These are phyloP conservation scores for Protonibea diacanthus DNA, from an alignment of 2,797 vertebrate genomes.

Conservation along the genomic window DNA sequence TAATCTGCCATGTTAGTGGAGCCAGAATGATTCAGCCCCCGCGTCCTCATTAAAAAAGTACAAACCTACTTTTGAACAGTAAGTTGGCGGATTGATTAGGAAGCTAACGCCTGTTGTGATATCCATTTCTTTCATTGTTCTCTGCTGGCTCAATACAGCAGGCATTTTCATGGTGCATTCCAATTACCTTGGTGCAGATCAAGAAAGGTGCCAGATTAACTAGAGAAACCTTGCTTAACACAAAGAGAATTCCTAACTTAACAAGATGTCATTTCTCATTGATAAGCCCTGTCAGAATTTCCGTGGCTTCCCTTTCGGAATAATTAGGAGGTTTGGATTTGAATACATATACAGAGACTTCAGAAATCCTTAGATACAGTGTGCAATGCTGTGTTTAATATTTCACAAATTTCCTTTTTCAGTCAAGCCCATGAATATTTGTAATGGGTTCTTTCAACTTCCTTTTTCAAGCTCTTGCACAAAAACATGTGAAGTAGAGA, in stretches of 20 bases:
- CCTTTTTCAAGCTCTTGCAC: conserved; percentile 65
- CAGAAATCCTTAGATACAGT: conserved; percentile 75
- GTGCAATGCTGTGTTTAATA: conserved; percentile 79
- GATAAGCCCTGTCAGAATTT: conserved; percentile 80
- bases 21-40: conserved; percentile 59
- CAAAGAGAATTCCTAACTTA: conserved; percentile 89
- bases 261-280: conserved; percentile 86
- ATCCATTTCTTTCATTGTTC: conserved; percentile 86
- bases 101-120: conserved; percentile 80
- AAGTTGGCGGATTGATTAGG: conserved; percentile 83
- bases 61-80: conserved; percentile 82
- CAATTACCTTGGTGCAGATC: conserved; percentile 85
- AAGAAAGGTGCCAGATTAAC: conserved; percentile 86
- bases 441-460: conserved; percentile 73
- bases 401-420: conserved; percentile 75
- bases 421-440: conserved; percentile 72
- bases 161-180: conserved; percentile 78
- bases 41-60: conserved; percentile 84
- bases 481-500: conserved; percentile 48
- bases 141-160: conserved; percentile 76
- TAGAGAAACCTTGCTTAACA: conserved; percentile 84
- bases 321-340: conserved; percentile 84
- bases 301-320: conserved; percentile 76
- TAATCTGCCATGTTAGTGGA: conserved; percentile 75
- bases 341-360: conserved; percentile 82